Percentiles rank a stretch among this genome's conserved stretches.
phyloP scores from a whole-genome alignment of 1,140 invertebrate genomes.

The Eriosoma lanigerum region DNA sequence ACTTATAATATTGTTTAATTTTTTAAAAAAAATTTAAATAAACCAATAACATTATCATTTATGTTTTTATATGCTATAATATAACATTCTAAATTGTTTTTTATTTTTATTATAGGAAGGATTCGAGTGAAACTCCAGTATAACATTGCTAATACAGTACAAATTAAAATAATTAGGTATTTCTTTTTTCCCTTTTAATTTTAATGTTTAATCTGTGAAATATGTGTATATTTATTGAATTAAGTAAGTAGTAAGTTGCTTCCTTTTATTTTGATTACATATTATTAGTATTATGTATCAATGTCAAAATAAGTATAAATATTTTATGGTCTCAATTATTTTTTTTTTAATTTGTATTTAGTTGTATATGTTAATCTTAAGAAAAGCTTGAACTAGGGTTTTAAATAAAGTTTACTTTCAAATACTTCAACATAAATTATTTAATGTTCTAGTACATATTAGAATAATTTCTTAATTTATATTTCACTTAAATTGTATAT shows the following conservation, averaged over 20 bases:
- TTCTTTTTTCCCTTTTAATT: slow-evolving; percentile 22
- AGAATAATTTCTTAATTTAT: too few species aligned
- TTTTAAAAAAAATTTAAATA: too few species aligned
- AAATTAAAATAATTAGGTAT: slow-evolving; percentile 7
- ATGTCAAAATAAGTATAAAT: slow-evolving; percentile 29
- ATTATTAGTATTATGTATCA: not conserved
- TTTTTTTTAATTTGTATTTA: not conserved
- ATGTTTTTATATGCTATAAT: too few species aligned
- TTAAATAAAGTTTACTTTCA: not conserved
- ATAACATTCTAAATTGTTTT: too few species aligned
- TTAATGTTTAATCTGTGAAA: slow-evolving; percentile 5
- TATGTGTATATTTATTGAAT: not conserved
- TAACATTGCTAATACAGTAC: slow-evolving; percentile 45
- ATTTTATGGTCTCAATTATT: slow-evolving; percentile 32
- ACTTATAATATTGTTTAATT: too few species aligned
- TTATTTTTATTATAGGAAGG: slow-evolving; percentile 55
- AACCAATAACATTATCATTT: too few species aligned
- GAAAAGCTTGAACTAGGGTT: slow-evolving; percentile 6
- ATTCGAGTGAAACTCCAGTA: slow-evolving; percentile 56
- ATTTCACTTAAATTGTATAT: too few species aligned
- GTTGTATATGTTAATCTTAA: slow-evolving; percentile 5
- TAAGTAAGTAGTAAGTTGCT: not conserved
- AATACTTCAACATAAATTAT: not conserved
- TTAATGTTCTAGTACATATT: too few species aligned
- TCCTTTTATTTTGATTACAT: not conserved